Percentiles rank a stretch among this genome's conserved stretches.
Evolutionary conservation across 1,140 invertebrate genomes (phyloP).

Genomic region (Potamilus streckersoni): DNA sequence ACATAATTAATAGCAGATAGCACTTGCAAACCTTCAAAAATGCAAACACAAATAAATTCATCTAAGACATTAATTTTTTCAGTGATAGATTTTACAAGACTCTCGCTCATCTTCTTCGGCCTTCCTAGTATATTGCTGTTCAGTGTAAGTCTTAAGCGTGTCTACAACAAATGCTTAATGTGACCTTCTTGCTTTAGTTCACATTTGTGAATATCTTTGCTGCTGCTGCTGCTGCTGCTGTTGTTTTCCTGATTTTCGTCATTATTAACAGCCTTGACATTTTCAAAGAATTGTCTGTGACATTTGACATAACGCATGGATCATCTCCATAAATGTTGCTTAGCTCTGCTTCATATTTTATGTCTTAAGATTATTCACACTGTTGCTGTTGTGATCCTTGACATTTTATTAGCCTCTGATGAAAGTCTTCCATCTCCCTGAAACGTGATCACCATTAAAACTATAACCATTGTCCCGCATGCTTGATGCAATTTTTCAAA

Average conservation of each 20-base stretch:
- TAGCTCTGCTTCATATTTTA: conserved; percentile 21
- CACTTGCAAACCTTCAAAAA: too few species aligned
- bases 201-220: not conserved
- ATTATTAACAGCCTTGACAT: not conserved
- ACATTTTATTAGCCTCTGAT: conserved; percentile 16
- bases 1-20: too few species aligned
- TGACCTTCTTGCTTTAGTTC: not conserved
- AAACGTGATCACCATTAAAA: conserved; percentile 9
- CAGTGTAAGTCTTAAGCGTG: conserved; percentile 11
- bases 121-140: conserved; percentile 1
- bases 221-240: not conserved
- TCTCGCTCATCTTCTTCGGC: not conserved
- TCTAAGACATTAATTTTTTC: not conserved
- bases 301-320: conserved; percentile 5
- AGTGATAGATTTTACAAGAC: not conserved
- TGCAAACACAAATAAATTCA: too few species aligned
- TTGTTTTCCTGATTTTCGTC: not conserved
- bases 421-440: conserved; percentile 21
- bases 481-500: too few species aligned
- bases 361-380: conserved; percentile 11
- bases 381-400: conserved; percentile 18
- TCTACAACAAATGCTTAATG: not conserved
- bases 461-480: too few species aligned
- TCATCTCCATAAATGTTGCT: conserved; percentile 16
- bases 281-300: not conserved